Base-by-base conservation (phyloP, 2,888 invertebrate species). In the Ganaspis brasiliensis region DNA sequence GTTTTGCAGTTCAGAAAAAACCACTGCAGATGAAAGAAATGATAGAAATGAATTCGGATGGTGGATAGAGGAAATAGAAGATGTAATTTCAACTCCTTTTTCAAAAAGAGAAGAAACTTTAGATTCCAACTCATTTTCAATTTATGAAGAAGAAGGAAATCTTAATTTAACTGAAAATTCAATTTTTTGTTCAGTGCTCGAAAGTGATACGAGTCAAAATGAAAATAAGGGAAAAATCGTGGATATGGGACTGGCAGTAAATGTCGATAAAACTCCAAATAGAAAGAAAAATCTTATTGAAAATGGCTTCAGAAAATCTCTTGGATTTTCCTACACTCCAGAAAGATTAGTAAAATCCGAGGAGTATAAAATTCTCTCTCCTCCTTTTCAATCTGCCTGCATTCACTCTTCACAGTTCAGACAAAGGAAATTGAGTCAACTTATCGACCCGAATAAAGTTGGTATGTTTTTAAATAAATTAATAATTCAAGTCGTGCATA, bases 21-120 rank as follows among this genome's bases (percentile, higher is more conserved):
- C n/a, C 9, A 16, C 63, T 31, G 59, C 57, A 81, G 31, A 55
- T 55, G 74, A 19, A 55, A 21, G 70, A 72, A 35, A 72, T n/a
- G n/a, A n/a, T 52, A 82, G 81, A 49, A 86, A 89, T 70, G 88
- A 88, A 26, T 90, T 90, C 45, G 90, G 89, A 14, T 90, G 90
- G 90, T 89, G 89, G 87, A 79, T 90, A 76, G 83, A 82, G 49
- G 82, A 81, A n/a, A 45, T 12, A 14, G 24, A 67, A 45, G 40
- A 24, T 14, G 12, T 63, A 14, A 45, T 26, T 45, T 67, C 67
- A n/a, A 24, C 24, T 8, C 19, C 35, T 5, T 45, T 12, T 2
- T 12, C 35, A 9, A 61, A 37, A 61, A 37, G 31, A 37, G 24
- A n/a, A 16, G 14, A 31, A 31, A 12, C 9, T 0, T 31, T 1